Base-by-base conservation (phyloP, 2,797 vertebrate species). In the Helicolenus hilgendorfi region DNA sequence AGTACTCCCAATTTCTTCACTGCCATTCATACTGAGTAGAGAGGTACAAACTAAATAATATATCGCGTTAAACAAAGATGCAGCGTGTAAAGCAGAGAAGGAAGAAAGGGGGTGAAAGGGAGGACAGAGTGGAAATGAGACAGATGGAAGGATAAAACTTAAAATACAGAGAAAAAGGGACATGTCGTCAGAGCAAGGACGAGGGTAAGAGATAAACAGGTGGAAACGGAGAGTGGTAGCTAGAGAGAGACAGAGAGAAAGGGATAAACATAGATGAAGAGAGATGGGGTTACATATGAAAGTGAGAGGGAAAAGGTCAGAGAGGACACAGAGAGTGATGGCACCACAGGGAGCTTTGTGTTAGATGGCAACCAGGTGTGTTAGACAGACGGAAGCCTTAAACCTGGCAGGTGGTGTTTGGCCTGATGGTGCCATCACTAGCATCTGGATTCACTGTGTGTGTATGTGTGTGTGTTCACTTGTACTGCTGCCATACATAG, bases 351-450 rank as follows among this genome's bases (percentile, higher is more conserved):
- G 92, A 87, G 78, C 58, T 62, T 22, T 55, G 80, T 86, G 81
- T 81, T 88, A 45, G 92, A 86, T 84, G 78, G 77, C 72, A 90
- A 80, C 88, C 91, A 94, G 91, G 92, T 95, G 93, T 92, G 81
- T 74, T 73, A 89, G 77, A 92, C 94, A 94, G 94, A 93, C 55
- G 75, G 84, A 85, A 82, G 68, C 69, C 86, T 81, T 79, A 85
- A 87, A 91, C 68, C 72, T 89, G 91, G 77, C 92, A 94, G 90
- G 91, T 94, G 92, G 86, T 67, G 75, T 89, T 89, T 85, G 79
- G 81, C 56, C 83, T 87, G 84, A 92, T 89, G 76, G 70, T 93
- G 83, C 58, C 77, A 79, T 93, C 81, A 70, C 68, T 89, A 84
- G 81, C 90, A 91, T 94, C 91, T 93, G 93, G 83, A 90, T 84